Conservation (phyloP, 2,797 vertebrate species). For the Crypturellus tataupa region DNA sequence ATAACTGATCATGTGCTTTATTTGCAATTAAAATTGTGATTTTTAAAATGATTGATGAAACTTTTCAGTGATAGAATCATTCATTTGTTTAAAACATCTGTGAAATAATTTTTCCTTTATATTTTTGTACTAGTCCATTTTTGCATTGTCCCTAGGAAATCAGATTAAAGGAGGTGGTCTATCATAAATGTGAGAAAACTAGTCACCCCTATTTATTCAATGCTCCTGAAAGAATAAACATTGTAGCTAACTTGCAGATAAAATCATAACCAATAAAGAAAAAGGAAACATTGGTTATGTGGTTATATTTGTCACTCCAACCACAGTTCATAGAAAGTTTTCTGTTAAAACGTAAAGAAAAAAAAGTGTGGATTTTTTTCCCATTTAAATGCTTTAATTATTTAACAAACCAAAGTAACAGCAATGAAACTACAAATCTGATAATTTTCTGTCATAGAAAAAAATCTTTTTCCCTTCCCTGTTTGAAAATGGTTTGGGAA, state of each 20-base stretch:
- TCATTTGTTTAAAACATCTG: background rate
- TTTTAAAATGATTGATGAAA: background rate
- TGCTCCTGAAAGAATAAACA: slow-evolving; percentile 14
- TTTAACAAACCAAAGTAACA: background rate
- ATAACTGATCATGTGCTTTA: background rate
- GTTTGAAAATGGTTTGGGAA: background rate
- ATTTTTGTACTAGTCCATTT: background rate
- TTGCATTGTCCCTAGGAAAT: background rate
- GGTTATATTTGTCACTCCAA: background rate
- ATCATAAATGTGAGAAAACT: background rate
- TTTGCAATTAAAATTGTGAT: background rate
- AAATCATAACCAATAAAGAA: background rate
- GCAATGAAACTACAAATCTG: background rate
- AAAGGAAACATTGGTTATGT: background rate
- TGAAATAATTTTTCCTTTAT: background rate
- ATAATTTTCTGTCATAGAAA: background rate
- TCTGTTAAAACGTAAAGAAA: background rate
- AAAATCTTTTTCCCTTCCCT: accelerated
- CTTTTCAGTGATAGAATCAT: background rate
- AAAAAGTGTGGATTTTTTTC: accelerated
- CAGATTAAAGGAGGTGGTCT: background rate
- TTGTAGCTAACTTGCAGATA: background rate
- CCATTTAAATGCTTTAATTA: background rate
- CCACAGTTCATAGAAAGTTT: background rate
- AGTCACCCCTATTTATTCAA: background rate